phyloP scores from a whole-genome alignment of 2,113 vertebrate species.

The Pelodiscus sinensis region DNA sequence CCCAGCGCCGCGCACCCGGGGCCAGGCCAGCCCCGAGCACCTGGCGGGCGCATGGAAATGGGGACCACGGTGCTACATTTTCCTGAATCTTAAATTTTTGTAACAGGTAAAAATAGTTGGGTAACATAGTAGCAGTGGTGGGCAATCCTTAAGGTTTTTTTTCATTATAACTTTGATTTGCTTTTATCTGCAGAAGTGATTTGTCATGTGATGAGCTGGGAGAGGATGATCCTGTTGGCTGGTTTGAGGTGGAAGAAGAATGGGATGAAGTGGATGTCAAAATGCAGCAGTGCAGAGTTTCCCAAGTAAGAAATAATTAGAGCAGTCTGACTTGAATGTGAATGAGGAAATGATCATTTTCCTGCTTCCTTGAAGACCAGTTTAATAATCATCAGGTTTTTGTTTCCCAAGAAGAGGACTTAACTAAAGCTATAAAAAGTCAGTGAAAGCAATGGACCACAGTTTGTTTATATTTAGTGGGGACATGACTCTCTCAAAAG shows the following conservation, averaged over 20 bases:
- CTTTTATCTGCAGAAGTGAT: slow-evolving; percentile 60
- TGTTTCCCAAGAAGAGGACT: not conserved
- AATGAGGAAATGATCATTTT: not conserved
- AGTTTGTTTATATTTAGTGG: not conserved
- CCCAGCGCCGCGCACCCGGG: too few relatives aligned
- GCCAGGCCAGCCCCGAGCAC: too few relatives aligned
- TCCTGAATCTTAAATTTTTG: not conserved
- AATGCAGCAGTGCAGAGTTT: slow-evolving; percentile 89
- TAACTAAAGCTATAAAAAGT: not conserved
- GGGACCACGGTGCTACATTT: not conserved
- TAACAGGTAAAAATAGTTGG: not conserved
- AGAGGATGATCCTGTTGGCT: slow-evolving; percentile 93
- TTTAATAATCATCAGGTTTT: not conserved
- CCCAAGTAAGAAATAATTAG: slow-evolving; percentile 82
- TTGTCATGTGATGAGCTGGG: slow-evolving; percentile 67
- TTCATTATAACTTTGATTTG: not conserved
- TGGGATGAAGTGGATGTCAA: slow-evolving; percentile 96
- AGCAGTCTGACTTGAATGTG: not conserved
- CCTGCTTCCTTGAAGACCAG: not conserved
- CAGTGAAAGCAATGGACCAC: not conserved
- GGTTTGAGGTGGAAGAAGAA: slow-evolving; percentile 97
- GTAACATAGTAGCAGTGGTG: not conserved
- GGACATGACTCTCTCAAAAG: not conserved
- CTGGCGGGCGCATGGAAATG: too few relatives aligned
- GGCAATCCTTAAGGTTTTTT: not conserved